phyloP scores from a whole-genome alignment of 2,888 invertebrate genomes.

The Clitarchus hookeri region DNA sequence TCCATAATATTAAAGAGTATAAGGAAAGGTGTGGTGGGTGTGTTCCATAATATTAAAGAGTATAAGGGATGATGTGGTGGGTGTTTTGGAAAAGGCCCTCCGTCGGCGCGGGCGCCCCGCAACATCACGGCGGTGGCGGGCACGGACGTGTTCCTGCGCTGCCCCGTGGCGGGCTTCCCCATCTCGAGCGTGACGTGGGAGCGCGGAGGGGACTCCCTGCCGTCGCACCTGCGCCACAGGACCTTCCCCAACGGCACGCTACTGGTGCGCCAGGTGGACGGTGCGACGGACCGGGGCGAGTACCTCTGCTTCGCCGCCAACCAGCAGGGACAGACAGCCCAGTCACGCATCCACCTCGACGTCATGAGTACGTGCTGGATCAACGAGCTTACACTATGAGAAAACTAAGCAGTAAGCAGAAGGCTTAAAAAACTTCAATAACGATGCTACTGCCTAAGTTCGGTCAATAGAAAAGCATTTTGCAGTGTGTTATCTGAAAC shows the following conservation, averaged over 20 bases:
- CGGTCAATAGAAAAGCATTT: no score
- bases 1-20: background rate
- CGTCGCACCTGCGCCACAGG: slow-evolving; percentile 54
- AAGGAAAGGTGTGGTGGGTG: no score
- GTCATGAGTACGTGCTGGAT: slow-evolving; percentile 54
- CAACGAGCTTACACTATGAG: no score
- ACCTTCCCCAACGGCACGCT: slow-evolving; percentile 55
- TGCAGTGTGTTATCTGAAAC: no score
- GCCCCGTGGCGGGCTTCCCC: slow-evolving; percentile 61
- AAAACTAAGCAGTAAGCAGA: no score
- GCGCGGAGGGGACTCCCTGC: slow-evolving; percentile 53
- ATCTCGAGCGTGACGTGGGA: slow-evolving; percentile 57
- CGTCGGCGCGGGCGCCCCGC: slow-evolving; percentile 55
- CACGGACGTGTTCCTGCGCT: slow-evolving; percentile 54
- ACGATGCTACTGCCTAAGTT: no score
- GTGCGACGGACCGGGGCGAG: slow-evolving; percentile 55
- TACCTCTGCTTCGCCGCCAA: slow-evolving; percentile 57
- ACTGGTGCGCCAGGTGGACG: slow-evolving; percentile 55
- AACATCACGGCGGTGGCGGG: slow-evolving; percentile 60
- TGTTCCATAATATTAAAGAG: no score
- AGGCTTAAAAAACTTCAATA: no score
- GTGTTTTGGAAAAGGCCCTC: slow-evolving; percentile 52
- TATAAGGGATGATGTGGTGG: no score
- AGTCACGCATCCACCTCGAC: slow-evolving; percentile 53
- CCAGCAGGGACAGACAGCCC: slow-evolving; percentile 54